Base-by-base conservation (phyloP, 1,140 invertebrate genomes). In the Atta texana region DNA sequence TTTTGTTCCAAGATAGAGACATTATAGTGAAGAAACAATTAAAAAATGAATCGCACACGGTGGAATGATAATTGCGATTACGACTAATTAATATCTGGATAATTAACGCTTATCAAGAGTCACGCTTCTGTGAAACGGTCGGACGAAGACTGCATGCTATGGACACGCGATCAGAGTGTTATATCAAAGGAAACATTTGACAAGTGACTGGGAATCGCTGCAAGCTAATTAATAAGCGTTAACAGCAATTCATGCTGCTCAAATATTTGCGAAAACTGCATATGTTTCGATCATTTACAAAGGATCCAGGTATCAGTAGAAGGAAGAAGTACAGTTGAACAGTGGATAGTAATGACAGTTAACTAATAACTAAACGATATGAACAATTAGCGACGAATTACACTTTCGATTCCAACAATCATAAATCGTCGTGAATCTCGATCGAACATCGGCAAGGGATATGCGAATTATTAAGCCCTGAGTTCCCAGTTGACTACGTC, bases 131-230 rank as follows among this genome's bases (percentile, higher is more conserved):
- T 21, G 68, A 8, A 82, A 44, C 21, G 69, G 34, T 31, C 10
- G 66, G 5, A 28, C 5, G 51, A 84, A 75, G 69, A 84, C 63
- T 63, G 39, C 49, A n/a, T 16, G 78, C 66, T 39, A 57, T 34
- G 80, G n/a, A 53, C 80, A 59, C 34, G 68, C 66, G 80, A 82
- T 82, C 55, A 14, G 74, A 82, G 55, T 72, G 55, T 69, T 61
- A 55, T 31, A 24, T 84, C 69, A 75, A 84, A 84, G 80, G 80
- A 75, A 44, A 51, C 53, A 55, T 49, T 74, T 57, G 80, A 74
- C 80, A 74, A 84, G 69, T 84, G 80, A 84, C 57, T 74, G n/a
- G 80, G 59, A 75, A 59, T 84, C 39, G 77, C 53, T 59, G 68
- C 68, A 49, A 21, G 55, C 55, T 84, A 61, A 84, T 75, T 84